phyloP scores from a whole-genome alignment of 23 tunicate genomes.

The Trididemnum clinides region DNA sequence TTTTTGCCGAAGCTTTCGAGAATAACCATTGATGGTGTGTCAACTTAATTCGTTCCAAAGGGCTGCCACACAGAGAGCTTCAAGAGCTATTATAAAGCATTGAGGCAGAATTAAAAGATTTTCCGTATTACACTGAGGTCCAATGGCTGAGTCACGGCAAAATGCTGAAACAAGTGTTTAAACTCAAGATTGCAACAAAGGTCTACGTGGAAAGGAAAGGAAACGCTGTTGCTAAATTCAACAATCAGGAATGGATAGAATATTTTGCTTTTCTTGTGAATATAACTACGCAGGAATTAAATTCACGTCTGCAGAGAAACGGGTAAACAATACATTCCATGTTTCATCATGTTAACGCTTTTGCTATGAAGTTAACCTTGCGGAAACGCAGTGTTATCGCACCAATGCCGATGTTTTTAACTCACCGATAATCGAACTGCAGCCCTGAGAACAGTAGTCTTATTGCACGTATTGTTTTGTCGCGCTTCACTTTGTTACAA shows the following conservation, averaged over 20 bases:
- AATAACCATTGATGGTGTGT: neutral
- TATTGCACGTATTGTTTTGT: too few relatives aligned
- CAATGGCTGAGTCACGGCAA: too few relatives aligned
- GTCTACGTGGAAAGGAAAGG: neutral
- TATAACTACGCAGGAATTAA: constrained; percentile 8
- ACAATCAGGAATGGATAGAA: neutral
- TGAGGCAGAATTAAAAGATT: constrained; percentile 49
- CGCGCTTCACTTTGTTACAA: too few relatives aligned
- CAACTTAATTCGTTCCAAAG: constrained; percentile 52
- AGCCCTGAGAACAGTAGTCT: too few relatives aligned
- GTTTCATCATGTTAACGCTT: constrained; percentile 45
- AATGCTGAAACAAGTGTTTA: too few relatives aligned
- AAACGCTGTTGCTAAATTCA: neutral
- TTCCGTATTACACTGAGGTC: too few relatives aligned
- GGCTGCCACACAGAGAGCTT: constrained; percentile 34
- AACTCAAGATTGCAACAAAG: neutral
- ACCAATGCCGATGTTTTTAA: too few relatives aligned
- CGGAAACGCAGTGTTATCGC: too few relatives aligned
- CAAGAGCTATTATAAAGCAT: constrained; percentile 34
- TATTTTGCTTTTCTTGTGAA: constrained; percentile 2
- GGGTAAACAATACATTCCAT: neutral
- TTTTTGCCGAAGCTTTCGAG: neutral
- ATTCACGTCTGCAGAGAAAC: neutral
- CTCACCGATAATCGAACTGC: too few relatives aligned
- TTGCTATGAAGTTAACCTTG: constrained; percentile 39